phyloP scores from a whole-genome alignment of 2,888 invertebrate genomes.

The Lepidocyrtoides sp. region DNA sequence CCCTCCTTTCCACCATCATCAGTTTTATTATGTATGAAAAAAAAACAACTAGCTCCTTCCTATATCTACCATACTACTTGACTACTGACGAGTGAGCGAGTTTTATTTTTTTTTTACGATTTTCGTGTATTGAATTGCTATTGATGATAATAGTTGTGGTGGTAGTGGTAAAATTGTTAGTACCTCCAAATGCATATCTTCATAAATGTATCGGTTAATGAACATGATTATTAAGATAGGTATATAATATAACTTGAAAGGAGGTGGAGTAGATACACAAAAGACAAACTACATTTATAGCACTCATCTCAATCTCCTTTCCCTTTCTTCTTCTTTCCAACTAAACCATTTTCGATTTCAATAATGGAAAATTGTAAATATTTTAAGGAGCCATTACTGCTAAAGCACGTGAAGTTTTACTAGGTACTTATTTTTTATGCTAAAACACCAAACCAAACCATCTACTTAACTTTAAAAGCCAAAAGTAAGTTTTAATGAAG shows the following conservation, averaged over 20 bases:
- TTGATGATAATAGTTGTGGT: not conserved
- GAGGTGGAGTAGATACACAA: not conserved
- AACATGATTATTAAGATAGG: not conserved
- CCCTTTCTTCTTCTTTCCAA: not conserved
- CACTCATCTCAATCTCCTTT: too few relatives aligned
- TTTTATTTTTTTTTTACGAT: constrained; percentile 10
- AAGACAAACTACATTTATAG: not conserved
- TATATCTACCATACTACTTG: not conserved
- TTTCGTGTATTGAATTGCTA: constrained; percentile 29
- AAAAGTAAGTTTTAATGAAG: not conserved
- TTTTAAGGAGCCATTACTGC: constrained; percentile 35
- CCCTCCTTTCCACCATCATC: not conserved
- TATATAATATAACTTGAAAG: not conserved
- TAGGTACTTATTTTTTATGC: not conserved
- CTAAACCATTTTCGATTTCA: not conserved
- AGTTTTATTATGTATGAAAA: not conserved
- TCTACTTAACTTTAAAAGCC: not conserved
- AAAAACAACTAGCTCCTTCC: not conserved
- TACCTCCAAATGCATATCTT: not conserved
- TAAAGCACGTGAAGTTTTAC: not conserved
- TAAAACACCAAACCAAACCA: not conserved
- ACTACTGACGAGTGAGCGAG: not conserved
- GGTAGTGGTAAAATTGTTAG: not conserved
- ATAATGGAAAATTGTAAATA: constrained; percentile 64
- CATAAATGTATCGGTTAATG: too few relatives aligned